Conservation (phyloP, 1,140 invertebrate genomes). For the Solenopsis fugax region DNA sequence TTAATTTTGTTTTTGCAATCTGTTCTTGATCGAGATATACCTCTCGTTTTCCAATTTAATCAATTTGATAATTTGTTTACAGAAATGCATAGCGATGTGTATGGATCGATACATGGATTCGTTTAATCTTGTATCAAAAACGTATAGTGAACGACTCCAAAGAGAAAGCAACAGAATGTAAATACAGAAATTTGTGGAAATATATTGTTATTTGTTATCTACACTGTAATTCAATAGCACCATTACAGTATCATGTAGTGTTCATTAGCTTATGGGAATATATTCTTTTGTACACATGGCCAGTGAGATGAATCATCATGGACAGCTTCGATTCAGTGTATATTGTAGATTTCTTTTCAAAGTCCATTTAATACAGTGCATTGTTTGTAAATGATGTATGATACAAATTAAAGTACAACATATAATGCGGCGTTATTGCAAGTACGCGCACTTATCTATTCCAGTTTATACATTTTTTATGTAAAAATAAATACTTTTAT, state of each 20-base stretch:
- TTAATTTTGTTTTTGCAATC: not conserved
- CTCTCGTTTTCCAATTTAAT: not conserved
- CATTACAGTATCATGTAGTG: slow-evolving; percentile 38
- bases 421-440: not conserved
- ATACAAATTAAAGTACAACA: slow-evolving; percentile 22
- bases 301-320: not conserved
- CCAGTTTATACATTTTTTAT: slow-evolving; percentile 21
- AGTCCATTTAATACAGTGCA: not conserved
- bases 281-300: slow-evolving; percentile 9
- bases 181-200: slow-evolving; percentile 70
- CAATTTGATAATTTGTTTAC: slow-evolving; percentile 82
- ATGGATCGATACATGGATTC: slow-evolving; percentile 99
- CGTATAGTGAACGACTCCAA: slow-evolving; percentile 94
- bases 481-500: slow-evolving; percentile 55
- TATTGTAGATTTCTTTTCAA: not conserved
- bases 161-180: slow-evolving; percentile 88
- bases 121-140: slow-evolving; percentile 95
- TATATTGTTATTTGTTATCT: slow-evolving; percentile 77
- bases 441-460: not conserved
- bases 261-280: slow-evolving; percentile 44
- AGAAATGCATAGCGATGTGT: slow-evolving; percentile 99
- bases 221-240: slow-evolving; percentile 59
- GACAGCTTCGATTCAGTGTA: not conserved
- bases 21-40: not conserved
- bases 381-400: slow-evolving; percentile 21